Conservation (phyloP, 2,888 invertebrate genomes). For the Lysandra coridon region DNA sequence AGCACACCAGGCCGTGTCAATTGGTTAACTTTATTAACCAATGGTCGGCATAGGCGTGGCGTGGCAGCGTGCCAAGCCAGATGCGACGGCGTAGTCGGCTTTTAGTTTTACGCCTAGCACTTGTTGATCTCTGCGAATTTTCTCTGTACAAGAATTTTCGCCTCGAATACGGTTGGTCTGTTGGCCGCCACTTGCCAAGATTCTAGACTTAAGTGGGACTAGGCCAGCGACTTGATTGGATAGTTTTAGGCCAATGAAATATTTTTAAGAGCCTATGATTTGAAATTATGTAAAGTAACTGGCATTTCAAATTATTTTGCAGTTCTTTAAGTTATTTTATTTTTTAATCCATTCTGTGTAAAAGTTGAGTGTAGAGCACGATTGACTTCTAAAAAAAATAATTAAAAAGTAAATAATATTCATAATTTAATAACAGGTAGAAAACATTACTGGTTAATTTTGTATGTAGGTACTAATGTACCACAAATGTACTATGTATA, state of each 20-base stretch:
- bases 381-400: too few species aligned
- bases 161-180: constrained; percentile 23
- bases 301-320: not conserved
- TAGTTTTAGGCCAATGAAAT: constrained; percentile 40
- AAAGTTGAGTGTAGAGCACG: too few species aligned
- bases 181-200: constrained; percentile 27
- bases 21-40: constrained; percentile 79
- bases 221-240: constrained; percentile 38
- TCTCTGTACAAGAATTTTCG: constrained; percentile 27
- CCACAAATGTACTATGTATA: too few species aligned
- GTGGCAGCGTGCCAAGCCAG: constrained; percentile 72
- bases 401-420: too few species aligned
- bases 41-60: constrained; percentile 78
- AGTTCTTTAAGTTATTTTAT: not conserved
- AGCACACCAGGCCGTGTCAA: constrained; percentile 70
- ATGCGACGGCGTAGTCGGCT: constrained; percentile 50
- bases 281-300: not conserved
- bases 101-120: constrained; percentile 65
- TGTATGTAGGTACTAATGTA: too few species aligned
- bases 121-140: constrained; percentile 60
- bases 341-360: too few species aligned
- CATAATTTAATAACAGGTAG: too few species aligned
- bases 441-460: too few species aligned
- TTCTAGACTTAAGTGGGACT: constrained; percentile 35
- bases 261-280: constrained; percentile 25